Evolutionary conservation across 2,888 invertebrate species (phyloP).

Genomic region (Drosophila anceps): DNA sequence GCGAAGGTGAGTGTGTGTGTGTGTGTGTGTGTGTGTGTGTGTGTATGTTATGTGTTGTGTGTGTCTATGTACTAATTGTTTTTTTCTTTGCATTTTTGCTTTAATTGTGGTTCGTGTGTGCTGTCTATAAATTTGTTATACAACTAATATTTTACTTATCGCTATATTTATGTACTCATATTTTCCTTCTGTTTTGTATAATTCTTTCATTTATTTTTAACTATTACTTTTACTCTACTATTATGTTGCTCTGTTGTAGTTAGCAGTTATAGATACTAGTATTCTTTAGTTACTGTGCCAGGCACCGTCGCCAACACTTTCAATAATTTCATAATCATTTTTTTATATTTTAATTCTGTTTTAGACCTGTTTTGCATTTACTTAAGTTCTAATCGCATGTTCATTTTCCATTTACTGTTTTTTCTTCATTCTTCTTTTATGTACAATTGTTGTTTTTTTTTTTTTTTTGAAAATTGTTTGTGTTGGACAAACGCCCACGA

Average conservation of each 20-base stretch:
- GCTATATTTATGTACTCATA: conserved; percentile 43
- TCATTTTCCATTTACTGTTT: conserved; percentile 11
- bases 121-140: conserved; percentile 50
- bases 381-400: conserved; percentile 56
- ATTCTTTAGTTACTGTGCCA: conserved; percentile 68
- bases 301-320: conserved; percentile 62
- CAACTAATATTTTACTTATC: conserved; percentile 54
- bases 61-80: conserved; percentile 38
- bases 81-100: conserved; percentile 25
- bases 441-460: too few species aligned
- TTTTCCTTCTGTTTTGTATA: conserved; percentile 22
- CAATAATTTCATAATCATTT: conserved; percentile 24
- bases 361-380: conserved; percentile 65
- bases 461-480: conserved; percentile 39
- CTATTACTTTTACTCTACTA: conserved; percentile 20
- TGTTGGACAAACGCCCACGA: conserved; percentile 41
- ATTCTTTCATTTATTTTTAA: conserved; percentile 16
- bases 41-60: conserved; percentile 14
- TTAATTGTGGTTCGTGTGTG: conserved; percentile 27
- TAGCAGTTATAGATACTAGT: conserved; percentile 38
- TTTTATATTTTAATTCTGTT: conserved; percentile 15
- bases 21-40: conserved; percentile 15
- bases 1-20: conserved; percentile 23
- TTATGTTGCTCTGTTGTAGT: conserved; percentile 21
- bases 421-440: conserved; percentile 34